Percentiles rank a stretch among this genome's conserved stretches.
These are phyloP conservation scores for Phataginus tricuspis DNA, from an alignment of 2,797 vertebrate species.

Conservation along the genomic window DNA sequence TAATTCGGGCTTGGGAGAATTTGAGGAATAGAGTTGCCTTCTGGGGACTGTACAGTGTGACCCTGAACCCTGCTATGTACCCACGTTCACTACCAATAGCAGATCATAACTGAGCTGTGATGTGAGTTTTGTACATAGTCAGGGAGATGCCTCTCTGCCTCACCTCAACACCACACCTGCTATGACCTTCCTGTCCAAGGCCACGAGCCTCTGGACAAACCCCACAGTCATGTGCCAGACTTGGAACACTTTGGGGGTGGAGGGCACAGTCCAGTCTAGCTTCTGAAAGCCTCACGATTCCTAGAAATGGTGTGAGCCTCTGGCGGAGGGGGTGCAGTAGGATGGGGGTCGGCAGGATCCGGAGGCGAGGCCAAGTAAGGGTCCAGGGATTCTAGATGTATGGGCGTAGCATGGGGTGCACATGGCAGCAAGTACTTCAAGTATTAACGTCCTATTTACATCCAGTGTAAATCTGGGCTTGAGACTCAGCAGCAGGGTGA, in stretches of 20 bases:
- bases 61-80: background rate
- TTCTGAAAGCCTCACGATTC: background rate
- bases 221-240: background rate
- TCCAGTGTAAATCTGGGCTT: background rate
- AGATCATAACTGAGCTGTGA: background rate
- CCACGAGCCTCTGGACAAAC: background rate
- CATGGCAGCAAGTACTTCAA: background rate
- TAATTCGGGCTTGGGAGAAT: background rate
- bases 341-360: background rate
- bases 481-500: background rate
- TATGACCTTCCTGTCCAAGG: too few species aligned
- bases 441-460: too few species aligned
- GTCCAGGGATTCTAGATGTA: background rate
- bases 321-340: fast-evolving
- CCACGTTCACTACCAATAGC: background rate
- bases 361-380: background rate
- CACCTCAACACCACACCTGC: fast-evolving
- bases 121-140: background rate
- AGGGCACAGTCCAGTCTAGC: background rate
- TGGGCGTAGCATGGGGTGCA: too few species aligned
- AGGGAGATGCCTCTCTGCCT: background rate
- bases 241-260: background rate
- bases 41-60: fast-evolving
- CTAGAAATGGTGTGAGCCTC: background rate
- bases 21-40: background rate